Evolutionary conservation across 2,797 vertebrate genomes (phyloP).

Genomic region (Lepus townsendii): DNA sequence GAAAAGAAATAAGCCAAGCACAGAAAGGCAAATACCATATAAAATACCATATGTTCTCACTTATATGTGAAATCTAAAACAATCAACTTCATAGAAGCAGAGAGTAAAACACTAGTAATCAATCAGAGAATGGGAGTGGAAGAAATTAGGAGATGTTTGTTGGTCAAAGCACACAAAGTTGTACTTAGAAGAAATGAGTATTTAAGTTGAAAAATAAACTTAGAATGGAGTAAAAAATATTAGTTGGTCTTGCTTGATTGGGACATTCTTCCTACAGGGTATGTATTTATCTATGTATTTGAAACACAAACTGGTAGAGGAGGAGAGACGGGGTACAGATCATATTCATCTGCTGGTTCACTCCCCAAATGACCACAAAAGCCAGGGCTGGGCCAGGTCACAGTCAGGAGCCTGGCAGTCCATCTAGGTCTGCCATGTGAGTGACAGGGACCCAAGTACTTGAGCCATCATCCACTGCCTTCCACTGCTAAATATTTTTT

Average conservation of each 20-base stretch:
- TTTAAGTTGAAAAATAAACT: neutral
- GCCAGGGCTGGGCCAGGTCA: no score
- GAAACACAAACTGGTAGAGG: no score
- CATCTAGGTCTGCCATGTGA: no score
- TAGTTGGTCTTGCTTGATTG: neutral
- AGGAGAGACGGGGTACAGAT: no score
- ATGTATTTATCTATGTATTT: no score
- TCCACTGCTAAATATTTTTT: no score
- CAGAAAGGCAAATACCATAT: neutral
- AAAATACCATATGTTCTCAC: neutral
- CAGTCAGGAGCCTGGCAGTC: no score
- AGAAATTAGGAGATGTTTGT: neutral
- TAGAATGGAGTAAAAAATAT: conserved; percentile 11
- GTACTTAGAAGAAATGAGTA: neutral
- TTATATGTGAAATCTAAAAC: neutral
- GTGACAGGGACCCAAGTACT: no score
- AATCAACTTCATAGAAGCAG: neutral
- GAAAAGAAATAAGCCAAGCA: neutral
- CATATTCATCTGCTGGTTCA: no score
- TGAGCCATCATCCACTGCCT: no score
- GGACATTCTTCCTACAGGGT: neutral
- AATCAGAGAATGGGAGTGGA: neutral
- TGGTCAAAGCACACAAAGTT: neutral
- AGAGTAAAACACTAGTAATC: neutral
- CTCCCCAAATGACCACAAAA: no score